Conservation (phyloP, 2,797 vertebrate genomes). For the Siniperca obscura region DNA sequence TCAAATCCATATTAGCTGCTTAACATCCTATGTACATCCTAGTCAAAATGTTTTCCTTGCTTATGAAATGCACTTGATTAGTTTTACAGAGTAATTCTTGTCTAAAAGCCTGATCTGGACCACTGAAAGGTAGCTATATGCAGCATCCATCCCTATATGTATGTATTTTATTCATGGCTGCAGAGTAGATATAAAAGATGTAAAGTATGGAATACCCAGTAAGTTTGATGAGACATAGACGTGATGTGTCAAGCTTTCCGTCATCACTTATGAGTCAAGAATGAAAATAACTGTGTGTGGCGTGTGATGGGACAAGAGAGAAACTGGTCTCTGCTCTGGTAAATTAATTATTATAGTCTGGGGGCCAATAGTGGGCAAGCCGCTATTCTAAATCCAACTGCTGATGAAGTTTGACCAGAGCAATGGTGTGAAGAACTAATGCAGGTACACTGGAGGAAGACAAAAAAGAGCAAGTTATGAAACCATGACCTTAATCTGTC, state of each 20-base stretch:
- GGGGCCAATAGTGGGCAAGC: not conserved
- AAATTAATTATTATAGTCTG: constrained; percentile 36
- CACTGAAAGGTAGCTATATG: not conserved
- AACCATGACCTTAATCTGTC: constrained; percentile 65
- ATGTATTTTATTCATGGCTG: not conserved
- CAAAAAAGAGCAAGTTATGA: constrained; percentile 49
- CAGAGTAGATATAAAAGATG: not conserved
- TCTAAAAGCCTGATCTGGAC: constrained; percentile 11
- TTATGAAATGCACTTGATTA: constrained; percentile 2
- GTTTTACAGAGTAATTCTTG: not conserved
- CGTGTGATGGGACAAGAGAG: not conserved
- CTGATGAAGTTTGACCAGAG: constrained; percentile 20
- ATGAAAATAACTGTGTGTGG: not conserved
- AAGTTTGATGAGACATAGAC: not conserved
- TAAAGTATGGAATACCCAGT: not conserved
- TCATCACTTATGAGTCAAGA: not conserved
- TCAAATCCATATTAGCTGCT: constrained; percentile 47
- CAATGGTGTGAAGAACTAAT: constrained; percentile 1
- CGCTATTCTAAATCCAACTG: not conserved
- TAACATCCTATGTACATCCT: not conserved
- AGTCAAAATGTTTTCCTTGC: constrained; percentile 35
- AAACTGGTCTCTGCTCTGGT: constrained; percentile 20
- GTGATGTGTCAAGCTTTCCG: not conserved
- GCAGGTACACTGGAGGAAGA: not conserved
- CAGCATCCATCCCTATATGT: not conserved